Evolutionary conservation across 1,140 invertebrate species (phyloP).

Genomic region (Limonius californicus): DNA sequence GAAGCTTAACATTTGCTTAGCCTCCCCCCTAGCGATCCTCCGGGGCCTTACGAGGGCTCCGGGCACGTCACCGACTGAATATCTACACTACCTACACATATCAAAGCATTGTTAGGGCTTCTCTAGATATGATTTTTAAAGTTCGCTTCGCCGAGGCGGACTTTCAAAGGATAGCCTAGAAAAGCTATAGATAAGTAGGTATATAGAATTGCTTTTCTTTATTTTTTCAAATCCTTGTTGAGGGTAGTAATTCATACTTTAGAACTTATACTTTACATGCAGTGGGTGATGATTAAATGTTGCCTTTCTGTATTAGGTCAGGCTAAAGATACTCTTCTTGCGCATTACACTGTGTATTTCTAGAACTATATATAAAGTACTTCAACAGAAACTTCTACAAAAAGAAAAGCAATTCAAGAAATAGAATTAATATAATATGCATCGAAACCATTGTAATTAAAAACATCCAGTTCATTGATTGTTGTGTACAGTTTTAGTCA

Average conservation of each 20-base stretch:
- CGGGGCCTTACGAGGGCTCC: constrained; percentile 48
- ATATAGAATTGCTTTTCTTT: constrained; percentile 26
- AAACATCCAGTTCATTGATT: constrained; percentile 36
- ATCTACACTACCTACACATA: constrained; percentile 7
- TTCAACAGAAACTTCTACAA: too few species aligned
- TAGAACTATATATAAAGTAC: too few species aligned
- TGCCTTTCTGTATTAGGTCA: too few species aligned
- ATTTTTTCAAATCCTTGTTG: not conserved
- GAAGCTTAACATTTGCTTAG: constrained; percentile 82
- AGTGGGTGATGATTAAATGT: too few species aligned
- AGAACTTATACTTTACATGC: too few species aligned
- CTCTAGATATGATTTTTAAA: not conserved
- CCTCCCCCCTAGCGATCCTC: constrained; percentile 71
- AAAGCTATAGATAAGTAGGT: constrained; percentile 7
- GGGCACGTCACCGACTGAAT: constrained; percentile 43
- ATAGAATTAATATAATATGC: constrained; percentile 39
- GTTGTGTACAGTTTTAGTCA: constrained; percentile 44
- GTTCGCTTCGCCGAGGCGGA: not conserved
- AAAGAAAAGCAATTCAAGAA: not conserved
- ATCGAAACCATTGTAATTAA: constrained; percentile 43
- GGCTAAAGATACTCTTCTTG: too few species aligned
- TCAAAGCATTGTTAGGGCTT: constrained; percentile 11
- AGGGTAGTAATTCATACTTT: not conserved
- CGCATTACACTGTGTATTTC: too few species aligned
- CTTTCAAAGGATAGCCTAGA: not conserved